Conservation (phyloP, 2,113 vertebrate genomes). For the Corydoras sp. region DNA sequence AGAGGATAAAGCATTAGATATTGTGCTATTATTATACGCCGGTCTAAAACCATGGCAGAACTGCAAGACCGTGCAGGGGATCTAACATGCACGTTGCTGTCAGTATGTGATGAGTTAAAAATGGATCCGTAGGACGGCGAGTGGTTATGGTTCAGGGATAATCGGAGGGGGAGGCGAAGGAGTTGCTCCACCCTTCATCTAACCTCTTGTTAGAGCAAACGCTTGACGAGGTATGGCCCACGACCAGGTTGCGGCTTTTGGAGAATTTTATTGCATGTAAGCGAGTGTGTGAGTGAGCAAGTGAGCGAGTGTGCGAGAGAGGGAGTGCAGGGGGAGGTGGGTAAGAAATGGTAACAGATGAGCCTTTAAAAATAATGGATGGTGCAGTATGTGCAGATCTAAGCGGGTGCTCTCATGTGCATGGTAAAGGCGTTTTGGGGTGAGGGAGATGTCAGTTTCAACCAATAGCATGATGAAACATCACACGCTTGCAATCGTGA, state of each 20-base stretch:
- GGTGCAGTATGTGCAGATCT: constrained; percentile 68
- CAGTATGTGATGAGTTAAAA: neutral
- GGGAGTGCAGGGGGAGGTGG: constrained; percentile 7
- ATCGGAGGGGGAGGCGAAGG: neutral
- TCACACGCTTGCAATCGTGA: too few species aligned
- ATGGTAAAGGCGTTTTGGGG: constrained; percentile 55
- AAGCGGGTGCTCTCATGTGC: constrained; percentile 60
- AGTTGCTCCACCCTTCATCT: neutral
- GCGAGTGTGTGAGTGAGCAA: neutral
- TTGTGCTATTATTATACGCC: too few species aligned
- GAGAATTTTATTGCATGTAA: too few species aligned
- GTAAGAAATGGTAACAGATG: constrained; percentile 64
- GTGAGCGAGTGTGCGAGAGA: neutral
- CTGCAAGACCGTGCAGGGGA: too few species aligned
- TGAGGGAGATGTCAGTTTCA: constrained; percentile 37
- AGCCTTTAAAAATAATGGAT: constrained; percentile 74
- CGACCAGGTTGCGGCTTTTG: too few species aligned
- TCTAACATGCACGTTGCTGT: too few species aligned
- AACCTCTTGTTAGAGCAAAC: constrained; percentile 9
- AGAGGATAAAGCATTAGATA: too few species aligned
- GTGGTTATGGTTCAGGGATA: too few species aligned
- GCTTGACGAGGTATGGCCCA: constrained; percentile 8
- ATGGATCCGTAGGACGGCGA: too few species aligned
- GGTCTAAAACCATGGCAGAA: too few species aligned
- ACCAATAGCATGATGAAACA: too few species aligned